A percentile compares a stretch with the other conserved stretches of the same genome.
Evolutionary conservation across 2,888 invertebrate species (phyloP).

Genomic region (Watsonalla binaria): DNA sequence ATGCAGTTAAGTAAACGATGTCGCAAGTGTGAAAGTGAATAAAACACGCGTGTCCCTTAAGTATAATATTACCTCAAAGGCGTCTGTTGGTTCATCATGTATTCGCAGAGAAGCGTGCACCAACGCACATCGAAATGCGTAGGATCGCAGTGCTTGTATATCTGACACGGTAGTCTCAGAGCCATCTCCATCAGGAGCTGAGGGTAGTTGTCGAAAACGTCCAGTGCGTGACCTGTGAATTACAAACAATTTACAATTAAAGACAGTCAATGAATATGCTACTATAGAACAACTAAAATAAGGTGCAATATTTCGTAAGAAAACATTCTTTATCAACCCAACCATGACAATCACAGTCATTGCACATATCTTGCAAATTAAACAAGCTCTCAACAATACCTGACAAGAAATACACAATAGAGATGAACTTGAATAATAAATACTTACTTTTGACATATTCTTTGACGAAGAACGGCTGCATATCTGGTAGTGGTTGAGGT

Average conservation of each 20-base stretch:
- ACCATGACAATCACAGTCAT: too few species aligned
- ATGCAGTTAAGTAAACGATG: too few species aligned
- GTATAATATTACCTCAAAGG: conserved; percentile 79
- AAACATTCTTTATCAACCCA: too few species aligned
- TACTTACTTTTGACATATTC: conserved; percentile 90
- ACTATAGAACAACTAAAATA: too few species aligned
- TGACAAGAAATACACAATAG: neutral
- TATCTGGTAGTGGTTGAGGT: conserved; percentile 91
- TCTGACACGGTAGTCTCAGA: conserved; percentile 94
- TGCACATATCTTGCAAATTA: too few species aligned
- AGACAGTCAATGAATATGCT: too few species aligned
- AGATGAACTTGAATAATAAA: neutral
- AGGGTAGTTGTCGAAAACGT: conserved; percentile 96
- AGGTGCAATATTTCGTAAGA: too few species aligned
- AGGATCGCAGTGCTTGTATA: conserved; percentile 87
- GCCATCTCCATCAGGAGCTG: conserved; percentile 97
- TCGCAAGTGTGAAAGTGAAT: too few species aligned
- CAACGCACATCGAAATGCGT: conserved; percentile 81
- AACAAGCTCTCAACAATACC: too few species aligned
- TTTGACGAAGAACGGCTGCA: conserved; percentile 95
- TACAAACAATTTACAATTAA: neutral
- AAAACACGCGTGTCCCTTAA: too few species aligned
- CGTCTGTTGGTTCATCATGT: conserved; percentile 97
- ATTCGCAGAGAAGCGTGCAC: conserved; percentile 92
- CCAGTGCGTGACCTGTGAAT: conserved; percentile 85